Evolutionary conservation across 2,797 vertebrate genomes (phyloP).

Genomic region (Pagetopsis macropterus): DNA sequence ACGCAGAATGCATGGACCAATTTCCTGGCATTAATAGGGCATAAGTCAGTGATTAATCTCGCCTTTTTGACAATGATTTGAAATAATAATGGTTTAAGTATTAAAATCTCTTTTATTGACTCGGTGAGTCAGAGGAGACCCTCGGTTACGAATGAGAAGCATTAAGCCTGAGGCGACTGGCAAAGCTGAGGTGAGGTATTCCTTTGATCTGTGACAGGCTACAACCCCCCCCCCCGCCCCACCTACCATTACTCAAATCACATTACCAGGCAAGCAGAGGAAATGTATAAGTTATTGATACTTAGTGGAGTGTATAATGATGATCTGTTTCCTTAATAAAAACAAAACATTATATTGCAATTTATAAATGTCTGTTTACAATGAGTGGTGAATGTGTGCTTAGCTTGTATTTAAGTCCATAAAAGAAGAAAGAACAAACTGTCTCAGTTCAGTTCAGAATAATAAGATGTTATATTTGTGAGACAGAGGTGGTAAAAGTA

Average conservation of each 20-base stretch:
- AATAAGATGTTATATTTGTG: slow-evolving; percentile 51
- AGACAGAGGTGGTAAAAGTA: slow-evolving; percentile 36
- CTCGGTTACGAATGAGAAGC: slow-evolving; percentile 72
- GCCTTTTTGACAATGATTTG: slow-evolving; percentile 78
- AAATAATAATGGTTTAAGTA: slow-evolving; percentile 77
- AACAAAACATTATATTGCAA: slow-evolving; percentile 67
- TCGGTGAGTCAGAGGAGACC: slow-evolving; percentile 68
- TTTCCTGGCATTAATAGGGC: slow-evolving; percentile 76
- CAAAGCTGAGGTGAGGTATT: slow-evolving; percentile 67
- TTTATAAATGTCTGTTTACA: slow-evolving; percentile 68
- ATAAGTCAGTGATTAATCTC: slow-evolving; percentile 77
- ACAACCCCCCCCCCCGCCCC: neutral
- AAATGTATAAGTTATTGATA: slow-evolving; percentile 72
- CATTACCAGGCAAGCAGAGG: slow-evolving; percentile 62
- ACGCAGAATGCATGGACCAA: slow-evolving; percentile 79
- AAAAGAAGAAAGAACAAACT: slow-evolving; percentile 38
- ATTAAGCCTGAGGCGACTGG: slow-evolving; percentile 63
- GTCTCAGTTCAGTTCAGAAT: slow-evolving; percentile 43
- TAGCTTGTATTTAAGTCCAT: slow-evolving; percentile 28
- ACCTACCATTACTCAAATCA: slow-evolving; percentile 68
- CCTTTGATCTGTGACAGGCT: slow-evolving; percentile 57
- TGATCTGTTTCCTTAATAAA: slow-evolving; percentile 74
- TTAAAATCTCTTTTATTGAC: slow-evolving; percentile 84
- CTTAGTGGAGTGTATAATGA: slow-evolving; percentile 64
- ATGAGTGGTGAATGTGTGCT: slow-evolving; percentile 42